Percentiles rank a stretch among this genome's conserved stretches.
phyloP scores from a whole-genome alignment of 1,140 invertebrate species.

The Oncopeltus fasciatus region DNA sequence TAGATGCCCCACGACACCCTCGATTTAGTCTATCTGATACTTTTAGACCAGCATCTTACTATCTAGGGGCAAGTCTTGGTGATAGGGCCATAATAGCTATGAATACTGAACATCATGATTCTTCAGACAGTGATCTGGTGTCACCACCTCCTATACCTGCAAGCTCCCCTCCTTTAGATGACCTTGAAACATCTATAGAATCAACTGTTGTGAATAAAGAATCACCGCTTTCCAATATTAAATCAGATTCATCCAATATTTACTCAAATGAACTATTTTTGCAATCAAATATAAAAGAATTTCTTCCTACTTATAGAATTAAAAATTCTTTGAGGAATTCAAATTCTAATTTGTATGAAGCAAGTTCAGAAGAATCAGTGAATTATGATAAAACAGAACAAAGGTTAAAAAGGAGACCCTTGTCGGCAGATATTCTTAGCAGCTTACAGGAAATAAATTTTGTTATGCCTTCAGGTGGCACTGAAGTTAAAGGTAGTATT shows the following conservation, averaged over 20 bases:
- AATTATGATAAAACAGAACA: conserved; percentile 26
- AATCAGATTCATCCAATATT: background rate
- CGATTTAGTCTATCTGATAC: conserved; percentile 73
- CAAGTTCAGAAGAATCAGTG: conserved; percentile 25
- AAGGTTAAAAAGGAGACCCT: conserved; percentile 50
- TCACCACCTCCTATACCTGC: conserved; percentile 67
- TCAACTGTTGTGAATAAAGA: conserved; percentile 19
- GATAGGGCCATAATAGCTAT: conserved; percentile 21
- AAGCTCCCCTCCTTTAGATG: conserved; percentile 54
- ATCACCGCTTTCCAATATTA: background rate
- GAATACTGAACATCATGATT: conserved; percentile 50
- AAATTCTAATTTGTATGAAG: conserved; percentile 6
- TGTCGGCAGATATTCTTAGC: conserved; percentile 45
- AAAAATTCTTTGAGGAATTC: background rate
- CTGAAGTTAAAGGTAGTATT: background rate
- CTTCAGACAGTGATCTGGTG: conserved; percentile 66
- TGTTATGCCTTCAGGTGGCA: conserved; percentile 27
- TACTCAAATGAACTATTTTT: background rate
- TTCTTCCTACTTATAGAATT: background rate
- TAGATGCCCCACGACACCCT: conserved; percentile 47
- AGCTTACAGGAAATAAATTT: conserved; percentile 31
- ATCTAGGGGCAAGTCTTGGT: conserved; percentile 43
- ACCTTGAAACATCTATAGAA: conserved; percentile 37
- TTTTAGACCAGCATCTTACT: conserved; percentile 74
- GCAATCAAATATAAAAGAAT: background rate